Base-by-base conservation (phyloP, 2,797 vertebrate genomes). In the Pangasius krempfi region DNA sequence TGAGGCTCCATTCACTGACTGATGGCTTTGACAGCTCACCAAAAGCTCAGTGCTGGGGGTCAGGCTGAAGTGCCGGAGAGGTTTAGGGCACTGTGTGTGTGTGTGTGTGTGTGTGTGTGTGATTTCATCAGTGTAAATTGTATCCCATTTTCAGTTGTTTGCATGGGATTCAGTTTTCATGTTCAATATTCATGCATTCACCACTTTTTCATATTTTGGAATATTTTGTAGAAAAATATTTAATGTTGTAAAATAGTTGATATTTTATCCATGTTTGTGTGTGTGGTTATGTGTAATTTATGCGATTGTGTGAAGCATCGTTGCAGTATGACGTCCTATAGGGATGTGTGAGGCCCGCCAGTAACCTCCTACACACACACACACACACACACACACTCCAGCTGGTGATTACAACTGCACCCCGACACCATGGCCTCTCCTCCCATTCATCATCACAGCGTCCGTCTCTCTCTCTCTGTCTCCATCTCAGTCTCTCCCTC, bases 1-100 rank as follows among this genome's bases (percentile, higher is more conserved):
- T 94, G 94, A 95, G 94, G 93, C 93, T 95, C 93, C 94, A 92
- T 95, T 94, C 94, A 94, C 94, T 95, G 95, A 95, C 93, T 95
- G 95, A 96, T 95, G 95, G 94, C 93, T 95, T 94, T 96, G 96
- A 96, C 96, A 96, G 95, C 94, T 95, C 82, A 90, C 94, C 95
- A 95, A 95, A 96, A 95, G 94, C 95, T 91, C 94, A 94, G 93
- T 85, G 92, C 80, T 66, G 62, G 52, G 87, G 90, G 89, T 91
- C 93, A 94, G 93, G 93, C 90, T 87, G 80, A 66, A 93, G 94
- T 95, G 89, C 37, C 44, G 90, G 93, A 90, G 76, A 88, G 88
- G 79, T 88, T 91, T 70, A 89, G 90, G 91, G 93, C 91, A 87
- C 79, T 87, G 90, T n/a, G 80, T 62, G 10, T 66, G 66, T 76